phyloP scores from a whole-genome alignment of 2,113 vertebrate species.

The Eleginops maclovinus region DNA sequence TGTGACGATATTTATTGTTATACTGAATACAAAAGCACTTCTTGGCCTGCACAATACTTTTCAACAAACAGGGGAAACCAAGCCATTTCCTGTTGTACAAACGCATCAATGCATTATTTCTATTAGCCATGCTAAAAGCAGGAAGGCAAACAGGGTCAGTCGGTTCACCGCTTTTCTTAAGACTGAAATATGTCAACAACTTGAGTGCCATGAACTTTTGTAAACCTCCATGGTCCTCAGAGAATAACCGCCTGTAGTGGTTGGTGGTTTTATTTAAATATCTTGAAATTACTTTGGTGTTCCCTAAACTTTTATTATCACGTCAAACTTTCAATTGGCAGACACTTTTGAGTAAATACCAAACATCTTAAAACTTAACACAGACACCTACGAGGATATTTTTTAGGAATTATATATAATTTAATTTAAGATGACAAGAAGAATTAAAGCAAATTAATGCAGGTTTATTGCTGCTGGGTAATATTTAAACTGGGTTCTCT shows the following conservation, averaged over 20 bases:
- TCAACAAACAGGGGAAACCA: conserved; percentile 46
- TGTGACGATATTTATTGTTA: conserved; percentile 52
- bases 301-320: not conserved
- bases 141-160: not conserved
- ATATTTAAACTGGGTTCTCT: not conserved
- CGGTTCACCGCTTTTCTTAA: not conserved
- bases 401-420: not conserved
- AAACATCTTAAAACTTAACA: not conserved
- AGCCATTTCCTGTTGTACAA: conserved; percentile 24
- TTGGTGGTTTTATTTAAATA: not conserved
- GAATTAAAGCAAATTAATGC: not conserved
- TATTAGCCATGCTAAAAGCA: not conserved
- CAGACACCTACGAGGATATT: too few species aligned
- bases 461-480: not conserved
- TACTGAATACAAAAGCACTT: conserved; percentile 12
- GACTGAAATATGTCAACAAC: not conserved
- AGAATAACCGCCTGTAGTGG: not conserved
- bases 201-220: not conserved
- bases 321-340: not conserved
- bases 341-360: not conserved
- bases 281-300: not conserved
- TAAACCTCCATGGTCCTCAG: not conserved
- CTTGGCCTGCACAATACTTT: conserved; percentile 12
- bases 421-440: too few species aligned
- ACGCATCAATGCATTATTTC: conserved; percentile 2